phyloP scores from a whole-genome alignment of 2,888 invertebrate species.

The Glaucopsyche alexis region DNA sequence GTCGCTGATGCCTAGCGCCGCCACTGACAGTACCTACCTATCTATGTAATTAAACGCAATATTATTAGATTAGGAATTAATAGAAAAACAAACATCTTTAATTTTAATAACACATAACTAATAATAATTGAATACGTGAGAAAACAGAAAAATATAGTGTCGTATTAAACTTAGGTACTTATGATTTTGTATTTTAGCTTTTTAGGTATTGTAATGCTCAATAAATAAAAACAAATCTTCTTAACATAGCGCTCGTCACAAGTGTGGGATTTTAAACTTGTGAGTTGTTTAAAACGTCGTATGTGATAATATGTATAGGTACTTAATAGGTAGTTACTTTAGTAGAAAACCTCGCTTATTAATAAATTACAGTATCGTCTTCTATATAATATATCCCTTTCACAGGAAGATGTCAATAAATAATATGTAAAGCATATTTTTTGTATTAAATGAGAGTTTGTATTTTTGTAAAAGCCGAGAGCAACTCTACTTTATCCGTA shows the following conservation, averaged over 20 bases:
- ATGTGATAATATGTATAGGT: conserved; percentile 20
- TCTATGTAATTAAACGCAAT: no score
- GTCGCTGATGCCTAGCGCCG: no score
- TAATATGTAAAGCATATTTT: no score
- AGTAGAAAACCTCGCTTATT: background rate
- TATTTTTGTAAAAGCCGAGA: no score
- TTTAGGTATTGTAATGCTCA: conserved; percentile 23
- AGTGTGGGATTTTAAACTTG: background rate
- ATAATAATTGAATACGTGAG: no score
- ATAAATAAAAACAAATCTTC: background rate
- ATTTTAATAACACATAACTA: no score
- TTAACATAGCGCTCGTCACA: background rate
- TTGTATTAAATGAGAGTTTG: no score
- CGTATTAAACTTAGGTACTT: background rate
- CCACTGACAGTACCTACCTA: no score
- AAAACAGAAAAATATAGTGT: background rate
- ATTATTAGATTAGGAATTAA: no score
- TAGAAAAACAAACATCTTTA: no score
- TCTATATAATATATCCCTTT: background rate
- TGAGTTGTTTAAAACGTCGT: background rate
- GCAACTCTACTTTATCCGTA: background rate
- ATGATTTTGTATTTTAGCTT: background rate
- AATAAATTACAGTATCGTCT: background rate
- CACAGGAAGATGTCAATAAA: background rate
- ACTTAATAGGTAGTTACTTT: conserved; percentile 1